Conservation (phyloP, 92 coral and sea anemone species). For the Umimayanthus chanpuru region DNA sequence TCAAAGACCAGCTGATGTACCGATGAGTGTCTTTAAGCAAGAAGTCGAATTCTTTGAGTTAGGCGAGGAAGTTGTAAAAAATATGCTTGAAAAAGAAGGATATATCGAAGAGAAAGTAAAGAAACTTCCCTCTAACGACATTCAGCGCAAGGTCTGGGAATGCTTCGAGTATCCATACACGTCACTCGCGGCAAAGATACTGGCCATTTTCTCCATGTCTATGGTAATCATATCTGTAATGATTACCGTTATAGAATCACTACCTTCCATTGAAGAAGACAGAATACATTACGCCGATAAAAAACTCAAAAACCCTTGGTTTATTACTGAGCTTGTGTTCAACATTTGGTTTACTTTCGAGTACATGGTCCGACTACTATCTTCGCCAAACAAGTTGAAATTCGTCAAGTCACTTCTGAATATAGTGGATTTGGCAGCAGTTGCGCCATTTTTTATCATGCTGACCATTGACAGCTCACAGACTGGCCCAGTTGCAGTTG, state of each 20-base stretch:
- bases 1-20: constrained; percentile 87
- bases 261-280: constrained; percentile 50
- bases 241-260: constrained; percentile 69
- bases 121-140: constrained; percentile 63
- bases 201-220: constrained; percentile 78
- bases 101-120: constrained; percentile 67
- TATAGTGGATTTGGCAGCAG: constrained; percentile 72
- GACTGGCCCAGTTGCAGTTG: constrained; percentile 72
- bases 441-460: constrained; percentile 72
- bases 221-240: constrained; percentile 82
- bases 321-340: constrained; percentile 65
- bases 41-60: constrained; percentile 95
- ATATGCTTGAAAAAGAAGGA: constrained; percentile 83
- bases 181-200: constrained; percentile 71
- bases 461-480: constrained; percentile 54
- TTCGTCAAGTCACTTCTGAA: constrained; percentile 70
- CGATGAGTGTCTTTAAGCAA: constrained; percentile 84
- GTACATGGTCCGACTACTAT: constrained; percentile 64
- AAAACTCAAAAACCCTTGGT: constrained; percentile 63
- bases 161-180: constrained; percentile 96
- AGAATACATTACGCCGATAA: constrained; percentile 16
- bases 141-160: constrained; percentile 88
- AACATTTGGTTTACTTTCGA: constrained; percentile 85
- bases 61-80: constrained; percentile 85
- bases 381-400: constrained; percentile 67